Evolutionary conservation across 1,140 invertebrate species (phyloP).

Genomic region (Nylanderia fulva): DNA sequence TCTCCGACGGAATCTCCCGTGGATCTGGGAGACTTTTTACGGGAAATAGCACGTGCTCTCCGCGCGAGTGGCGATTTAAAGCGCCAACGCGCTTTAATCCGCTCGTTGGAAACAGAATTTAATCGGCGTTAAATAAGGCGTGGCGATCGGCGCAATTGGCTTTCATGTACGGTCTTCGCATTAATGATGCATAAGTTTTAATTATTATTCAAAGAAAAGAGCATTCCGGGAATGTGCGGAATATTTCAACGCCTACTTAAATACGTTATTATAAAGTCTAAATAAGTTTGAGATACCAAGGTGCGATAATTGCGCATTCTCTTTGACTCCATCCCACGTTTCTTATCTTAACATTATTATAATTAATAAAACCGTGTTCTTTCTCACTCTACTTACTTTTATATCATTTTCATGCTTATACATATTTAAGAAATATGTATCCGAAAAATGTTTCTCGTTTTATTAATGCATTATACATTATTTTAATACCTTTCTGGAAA

Average conservation of each 20-base stretch:
- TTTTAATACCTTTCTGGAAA: too few relatives aligned
- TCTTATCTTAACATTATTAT: background rate
- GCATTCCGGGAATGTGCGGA: background rate
- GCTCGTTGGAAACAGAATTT: background rate
- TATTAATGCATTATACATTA: too few relatives aligned
- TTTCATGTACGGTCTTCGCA: slow-evolving; percentile 15
- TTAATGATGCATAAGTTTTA: slow-evolving; percentile 33
- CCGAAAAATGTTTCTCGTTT: background rate
- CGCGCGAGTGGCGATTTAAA: background rate
- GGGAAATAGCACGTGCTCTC: slow-evolving; percentile 27
- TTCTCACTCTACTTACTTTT: background rate
- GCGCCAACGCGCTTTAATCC: slow-evolving; percentile 9
- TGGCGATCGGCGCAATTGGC: slow-evolving; percentile 20
- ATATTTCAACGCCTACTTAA: slow-evolving; percentile 16
- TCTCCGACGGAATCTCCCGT: background rate
- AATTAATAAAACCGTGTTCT: background rate
- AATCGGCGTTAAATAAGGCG: slow-evolving; percentile 23
- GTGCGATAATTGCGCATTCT: background rate
- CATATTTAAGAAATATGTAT: background rate
- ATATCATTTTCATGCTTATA: background rate
- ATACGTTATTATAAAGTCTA: background rate
- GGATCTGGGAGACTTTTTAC: slow-evolving; percentile 3
- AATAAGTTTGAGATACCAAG: background rate
- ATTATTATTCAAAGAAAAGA: slow-evolving; percentile 31
- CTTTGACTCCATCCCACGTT: background rate